A percentile compares a stretch with the other conserved stretches of the same genome.
Conservation (phyloP, 2,888 invertebrate genomes). For the Trichopoda pennipes region DNA sequence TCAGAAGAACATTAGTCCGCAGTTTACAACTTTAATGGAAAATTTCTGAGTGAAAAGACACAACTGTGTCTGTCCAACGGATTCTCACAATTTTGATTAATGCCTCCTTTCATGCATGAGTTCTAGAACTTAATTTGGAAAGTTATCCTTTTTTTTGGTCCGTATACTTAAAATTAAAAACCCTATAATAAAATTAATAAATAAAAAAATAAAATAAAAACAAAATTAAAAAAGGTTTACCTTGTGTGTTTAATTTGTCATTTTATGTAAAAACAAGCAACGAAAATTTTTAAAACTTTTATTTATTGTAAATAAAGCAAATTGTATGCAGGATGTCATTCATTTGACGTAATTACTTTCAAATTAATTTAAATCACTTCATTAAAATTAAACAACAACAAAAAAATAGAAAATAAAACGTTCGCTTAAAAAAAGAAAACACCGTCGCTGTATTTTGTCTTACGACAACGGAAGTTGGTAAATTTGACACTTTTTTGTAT, state of each 20-base stretch:
- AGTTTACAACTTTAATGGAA: too few species aligned
- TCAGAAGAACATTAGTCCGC: too few species aligned
- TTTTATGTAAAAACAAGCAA: conserved; percentile 56
- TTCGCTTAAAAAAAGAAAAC: conserved; percentile 18
- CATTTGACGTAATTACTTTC: neutral
- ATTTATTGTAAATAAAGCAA: conserved; percentile 30
- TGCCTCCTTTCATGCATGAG: neutral
- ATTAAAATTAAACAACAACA: too few species aligned
- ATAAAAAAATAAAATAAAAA: conserved; percentile 11
- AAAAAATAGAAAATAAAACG: neutral
- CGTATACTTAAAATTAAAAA: neutral
- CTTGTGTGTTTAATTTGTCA: conserved; percentile 52
- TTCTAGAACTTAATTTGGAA: neutral
- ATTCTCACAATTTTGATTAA: too few species aligned
- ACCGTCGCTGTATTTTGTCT: conserved; percentile 52
- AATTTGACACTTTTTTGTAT: conserved; percentile 45
- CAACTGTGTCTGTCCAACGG: too few species aligned
- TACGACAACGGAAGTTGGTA: conserved; percentile 51
- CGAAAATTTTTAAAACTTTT: conserved; percentile 57
- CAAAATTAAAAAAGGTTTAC: conserved; percentile 59
- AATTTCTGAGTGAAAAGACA: too few species aligned
- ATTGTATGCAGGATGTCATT: too few species aligned
- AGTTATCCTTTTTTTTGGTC: neutral
- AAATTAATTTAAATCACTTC: conserved; percentile 26
- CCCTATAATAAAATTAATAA: neutral